Percentiles rank a stretch among this genome's conserved stretches.
These are phyloP conservation scores for Amblyteles armatorius DNA, from an alignment of 2,888 invertebrate species.

Conservation along the genomic window DNA sequence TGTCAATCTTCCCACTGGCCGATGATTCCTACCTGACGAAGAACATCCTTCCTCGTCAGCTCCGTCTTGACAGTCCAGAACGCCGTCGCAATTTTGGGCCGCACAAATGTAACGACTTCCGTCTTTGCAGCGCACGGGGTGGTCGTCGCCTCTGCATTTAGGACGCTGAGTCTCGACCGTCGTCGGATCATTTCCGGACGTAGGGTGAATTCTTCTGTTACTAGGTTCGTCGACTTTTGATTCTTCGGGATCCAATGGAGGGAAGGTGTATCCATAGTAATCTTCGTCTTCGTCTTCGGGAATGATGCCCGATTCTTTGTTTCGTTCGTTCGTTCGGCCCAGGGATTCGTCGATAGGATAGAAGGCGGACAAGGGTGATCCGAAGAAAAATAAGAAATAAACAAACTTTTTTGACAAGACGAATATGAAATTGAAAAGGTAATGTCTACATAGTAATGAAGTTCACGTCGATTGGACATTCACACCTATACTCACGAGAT, in stretches of 20 bases:
- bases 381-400: constrained; percentile 38
- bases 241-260: background rate
- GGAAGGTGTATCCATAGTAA: background rate
- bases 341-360: constrained; percentile 34
- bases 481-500: too few relatives aligned
- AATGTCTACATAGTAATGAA: too few relatives aligned
- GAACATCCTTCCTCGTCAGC: constrained; percentile 89
- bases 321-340: constrained; percentile 27
- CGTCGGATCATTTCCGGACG: background rate
- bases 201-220: background rate
- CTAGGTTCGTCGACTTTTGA: background rate
- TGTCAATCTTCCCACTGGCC: constrained; percentile 6
- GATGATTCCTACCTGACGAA: constrained; percentile 70
- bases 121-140: constrained; percentile 85
- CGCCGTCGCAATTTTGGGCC: constrained; percentile 88
- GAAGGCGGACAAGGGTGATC: constrained; percentile 15
- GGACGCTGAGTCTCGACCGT: background rate
- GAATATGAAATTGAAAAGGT: background rate
- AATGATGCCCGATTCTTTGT: background rate
- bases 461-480: too few relatives aligned
- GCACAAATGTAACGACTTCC: constrained; percentile 86
- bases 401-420: constrained; percentile 8
- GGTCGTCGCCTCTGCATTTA: constrained; percentile 86
- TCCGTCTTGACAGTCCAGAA: constrained; percentile 88
- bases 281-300: constrained; percentile 17